phyloP scores from a whole-genome alignment of 2,888 invertebrate species.

The Sinodicranocentrus sp. region DNA sequence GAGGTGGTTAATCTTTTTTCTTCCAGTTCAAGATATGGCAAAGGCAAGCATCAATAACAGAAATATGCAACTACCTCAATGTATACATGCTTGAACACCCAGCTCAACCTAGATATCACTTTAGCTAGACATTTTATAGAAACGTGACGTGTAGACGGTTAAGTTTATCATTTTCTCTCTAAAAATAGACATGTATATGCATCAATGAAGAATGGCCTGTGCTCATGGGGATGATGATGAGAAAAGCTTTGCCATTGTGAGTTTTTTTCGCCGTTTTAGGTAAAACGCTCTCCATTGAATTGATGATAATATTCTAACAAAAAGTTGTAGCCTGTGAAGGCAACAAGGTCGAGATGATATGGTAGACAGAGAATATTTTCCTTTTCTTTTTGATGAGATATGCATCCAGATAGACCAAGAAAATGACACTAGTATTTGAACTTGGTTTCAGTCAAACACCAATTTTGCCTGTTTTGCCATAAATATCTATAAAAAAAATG shows the following conservation, averaged over 20 bases:
- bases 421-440: not conserved
- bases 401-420: too few relatives aligned
- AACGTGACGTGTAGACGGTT: constrained; percentile 6
- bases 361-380: not conserved
- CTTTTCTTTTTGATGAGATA: too few relatives aligned
- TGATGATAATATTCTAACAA: not conserved
- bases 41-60: constrained; percentile 13
- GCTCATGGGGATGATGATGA: constrained; percentile 25
- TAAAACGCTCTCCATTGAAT: constrained; percentile 20
- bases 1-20: constrained; percentile 44
- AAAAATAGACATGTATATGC: not conserved
- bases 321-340: too few relatives aligned
- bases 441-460: constrained; percentile 23
- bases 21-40: not conserved
- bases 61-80: not conserved
- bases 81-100: too few relatives aligned
- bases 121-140: not conserved
- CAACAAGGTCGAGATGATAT: constrained; percentile 5
- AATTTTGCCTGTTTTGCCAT: constrained; percentile 15
- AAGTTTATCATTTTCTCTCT: not conserved
- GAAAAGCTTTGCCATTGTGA: constrained; percentile 11
- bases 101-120: too few relatives aligned
- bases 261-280: not conserved
- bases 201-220: not conserved
- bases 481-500: too few relatives aligned